Evolutionary conservation across 2,888 invertebrate genomes (phyloP).

Genomic region (Endomychus coccineus): DNA sequence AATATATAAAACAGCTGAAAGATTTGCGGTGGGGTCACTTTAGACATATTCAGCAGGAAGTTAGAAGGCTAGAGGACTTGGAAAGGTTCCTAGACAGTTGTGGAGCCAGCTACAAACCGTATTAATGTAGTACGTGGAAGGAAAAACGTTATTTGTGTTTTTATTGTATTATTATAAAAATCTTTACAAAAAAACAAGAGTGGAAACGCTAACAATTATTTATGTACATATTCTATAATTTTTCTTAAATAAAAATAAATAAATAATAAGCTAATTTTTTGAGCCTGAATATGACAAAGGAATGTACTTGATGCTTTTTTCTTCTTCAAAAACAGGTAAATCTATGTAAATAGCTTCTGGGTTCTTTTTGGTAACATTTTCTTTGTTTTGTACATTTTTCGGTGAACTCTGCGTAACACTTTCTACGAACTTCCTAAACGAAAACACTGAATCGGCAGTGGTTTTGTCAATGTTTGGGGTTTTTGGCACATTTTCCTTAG

Average conservation of each 20-base stretch:
- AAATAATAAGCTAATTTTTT: slow-evolving; percentile 14
- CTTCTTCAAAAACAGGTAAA: slow-evolving; percentile 39
- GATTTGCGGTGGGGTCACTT: slow-evolving; percentile 44
- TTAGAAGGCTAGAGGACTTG: slow-evolving; percentile 41
- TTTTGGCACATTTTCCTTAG: slow-evolving; percentile 2
- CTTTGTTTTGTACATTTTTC: too few relatives aligned
- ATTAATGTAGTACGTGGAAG: neutral
- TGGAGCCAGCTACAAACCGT: neutral
- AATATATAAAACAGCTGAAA: slow-evolving; percentile 42
- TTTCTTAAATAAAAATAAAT: slow-evolving; percentile 14
- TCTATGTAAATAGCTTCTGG: slow-evolving; percentile 38
- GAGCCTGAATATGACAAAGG: slow-evolving; percentile 28
- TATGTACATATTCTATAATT: slow-evolving; percentile 6
- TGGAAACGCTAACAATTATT: too few relatives aligned
- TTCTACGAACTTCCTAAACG: too few relatives aligned
- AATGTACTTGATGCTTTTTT: slow-evolving; percentile 37
- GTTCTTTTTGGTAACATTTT: too few relatives aligned
- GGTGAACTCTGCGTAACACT: too few relatives aligned
- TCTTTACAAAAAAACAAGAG: neutral
- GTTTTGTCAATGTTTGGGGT: neutral
- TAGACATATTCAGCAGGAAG: slow-evolving; percentile 44
- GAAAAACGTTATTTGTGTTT: neutral
- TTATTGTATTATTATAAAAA: neutral
- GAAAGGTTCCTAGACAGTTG: slow-evolving; percentile 43
- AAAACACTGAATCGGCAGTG: neutral